These are phyloP conservation scores for Malachius bipustulatus DNA, from an alignment of 2,888 invertebrate species.

Conservation along the genomic window DNA sequence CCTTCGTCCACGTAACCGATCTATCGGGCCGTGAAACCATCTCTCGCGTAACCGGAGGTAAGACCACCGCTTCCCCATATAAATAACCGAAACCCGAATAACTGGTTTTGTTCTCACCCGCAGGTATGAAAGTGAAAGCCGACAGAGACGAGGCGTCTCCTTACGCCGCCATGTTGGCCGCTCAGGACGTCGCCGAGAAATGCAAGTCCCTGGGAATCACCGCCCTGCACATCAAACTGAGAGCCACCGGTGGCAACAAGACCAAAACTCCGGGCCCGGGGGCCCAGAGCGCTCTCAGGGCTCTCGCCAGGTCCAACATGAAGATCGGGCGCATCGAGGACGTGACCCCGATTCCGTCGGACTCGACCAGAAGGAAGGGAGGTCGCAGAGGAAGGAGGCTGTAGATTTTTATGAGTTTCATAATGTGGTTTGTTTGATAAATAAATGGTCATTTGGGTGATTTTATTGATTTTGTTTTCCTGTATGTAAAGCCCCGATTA, in stretches of 20 bases:
- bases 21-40: constrained; percentile 94
- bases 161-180: constrained; percentile 99
- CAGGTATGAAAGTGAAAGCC: constrained; percentile 99
- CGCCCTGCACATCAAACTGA: constrained; percentile 93
- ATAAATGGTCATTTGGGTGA: too few relatives aligned
- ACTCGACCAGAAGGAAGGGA: constrained; percentile 98
- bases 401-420: too few relatives aligned
- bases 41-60: constrained; percentile 90
- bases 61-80: too few relatives aligned
- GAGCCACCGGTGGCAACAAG: constrained; percentile 98
- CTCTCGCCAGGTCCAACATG: constrained; percentile 97
- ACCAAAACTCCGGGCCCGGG: constrained; percentile 98
- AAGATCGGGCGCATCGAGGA: constrained; percentile 99
- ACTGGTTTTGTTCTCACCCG: too few relatives aligned
- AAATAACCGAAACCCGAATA: too few relatives aligned
- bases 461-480: too few relatives aligned
- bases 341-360: constrained; percentile 98
- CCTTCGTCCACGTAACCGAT: constrained; percentile 99
- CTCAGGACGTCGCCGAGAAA: constrained; percentile 98
- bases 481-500: too few relatives aligned
- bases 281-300: constrained; percentile 94
- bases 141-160: constrained; percentile 99
- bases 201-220: constrained; percentile 96
- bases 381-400: constrained; percentile 98
- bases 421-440: too few relatives aligned